Evolutionary conservation across 2,888 invertebrate genomes (phyloP).

Genomic region (Ypsolopha scabrella): DNA sequence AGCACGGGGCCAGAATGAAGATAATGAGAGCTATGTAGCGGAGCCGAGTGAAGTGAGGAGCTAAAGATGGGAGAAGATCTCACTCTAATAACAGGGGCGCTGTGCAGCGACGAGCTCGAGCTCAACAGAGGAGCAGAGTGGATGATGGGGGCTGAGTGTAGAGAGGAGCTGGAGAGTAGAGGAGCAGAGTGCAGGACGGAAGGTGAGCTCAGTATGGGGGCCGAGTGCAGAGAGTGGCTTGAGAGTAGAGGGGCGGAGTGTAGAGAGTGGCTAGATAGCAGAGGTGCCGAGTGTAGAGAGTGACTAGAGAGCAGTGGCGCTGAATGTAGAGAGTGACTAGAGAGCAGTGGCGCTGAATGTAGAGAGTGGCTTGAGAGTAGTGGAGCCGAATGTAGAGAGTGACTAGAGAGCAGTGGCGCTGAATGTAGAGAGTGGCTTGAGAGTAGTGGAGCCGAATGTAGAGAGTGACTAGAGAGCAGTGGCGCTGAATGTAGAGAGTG

Average conservation of each 20-base stretch:
- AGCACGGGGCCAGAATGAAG: not conserved
- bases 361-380: slow-evolving; percentile 8
- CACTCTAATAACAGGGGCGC: no score
- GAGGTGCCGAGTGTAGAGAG: slow-evolving; percentile 6
- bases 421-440: no score
- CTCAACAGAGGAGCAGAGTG: not conserved
- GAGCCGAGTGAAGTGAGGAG: not conserved
- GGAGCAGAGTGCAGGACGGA: not conserved
- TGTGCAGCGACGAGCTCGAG: no score
- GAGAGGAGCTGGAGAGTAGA: slow-evolving; percentile 4
- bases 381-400: slow-evolving; percentile 13
- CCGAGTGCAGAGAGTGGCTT: not conserved
- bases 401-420: not conserved
- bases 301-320: slow-evolving; percentile 9
- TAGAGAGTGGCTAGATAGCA: slow-evolving; percentile 5
- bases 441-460: slow-evolving; percentile 9
- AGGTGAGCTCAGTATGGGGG: slow-evolving; percentile 11
- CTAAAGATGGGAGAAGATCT: no score
- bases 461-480: slow-evolving; percentile 3
- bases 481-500: slow-evolving; percentile 8
- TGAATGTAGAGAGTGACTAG: slow-evolving; percentile 11
- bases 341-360: slow-evolving; percentile 13
- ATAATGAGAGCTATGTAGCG: not conserved
- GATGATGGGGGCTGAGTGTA: not conserved
- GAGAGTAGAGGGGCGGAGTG: slow-evolving; percentile 9